A percentile compares a stretch with the other conserved stretches of the same genome.
Evolutionary conservation across 2,113 vertebrate species (phyloP).

Genomic region (Butorides virescens): DNA sequence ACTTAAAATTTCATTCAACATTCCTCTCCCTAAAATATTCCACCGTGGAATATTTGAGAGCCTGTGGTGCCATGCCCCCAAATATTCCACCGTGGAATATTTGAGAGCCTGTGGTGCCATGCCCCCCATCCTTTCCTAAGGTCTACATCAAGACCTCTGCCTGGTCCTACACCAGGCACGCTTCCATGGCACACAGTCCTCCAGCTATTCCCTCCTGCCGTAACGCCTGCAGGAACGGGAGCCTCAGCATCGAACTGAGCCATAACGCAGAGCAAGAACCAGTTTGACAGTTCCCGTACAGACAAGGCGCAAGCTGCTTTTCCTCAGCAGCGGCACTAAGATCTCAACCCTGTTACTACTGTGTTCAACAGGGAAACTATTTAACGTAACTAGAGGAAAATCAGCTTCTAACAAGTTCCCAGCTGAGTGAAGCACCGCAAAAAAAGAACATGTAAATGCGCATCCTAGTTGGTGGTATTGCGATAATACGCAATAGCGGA

Average conservation of each 20-base stretch:
- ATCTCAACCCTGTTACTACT: not conserved
- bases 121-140: not conserved
- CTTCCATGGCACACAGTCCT: not conserved
- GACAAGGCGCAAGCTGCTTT: not conserved
- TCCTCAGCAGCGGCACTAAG: not conserved
- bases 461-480: not conserved
- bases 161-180: not conserved
- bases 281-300: not conserved
- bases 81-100: not conserved
- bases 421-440: not conserved
- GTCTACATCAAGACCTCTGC: accelerated
- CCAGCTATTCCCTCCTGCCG: not conserved
- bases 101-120: not conserved
- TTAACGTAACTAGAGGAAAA: not conserved
- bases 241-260: not conserved
- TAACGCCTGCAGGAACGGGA: not conserved
- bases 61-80: accelerated
- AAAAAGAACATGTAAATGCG: not conserved
- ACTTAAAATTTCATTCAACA: not conserved
- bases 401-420: not conserved
- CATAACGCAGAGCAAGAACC: not conserved
- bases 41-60: not conserved
- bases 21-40: not conserved
- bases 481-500: not conserved
- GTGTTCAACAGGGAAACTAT: not conserved